Evolutionary conservation across 2,797 vertebrate genomes (phyloP), one percentile per base, ranked within the genome.

Genomic region (Peromyscus melanophrys): DNA sequence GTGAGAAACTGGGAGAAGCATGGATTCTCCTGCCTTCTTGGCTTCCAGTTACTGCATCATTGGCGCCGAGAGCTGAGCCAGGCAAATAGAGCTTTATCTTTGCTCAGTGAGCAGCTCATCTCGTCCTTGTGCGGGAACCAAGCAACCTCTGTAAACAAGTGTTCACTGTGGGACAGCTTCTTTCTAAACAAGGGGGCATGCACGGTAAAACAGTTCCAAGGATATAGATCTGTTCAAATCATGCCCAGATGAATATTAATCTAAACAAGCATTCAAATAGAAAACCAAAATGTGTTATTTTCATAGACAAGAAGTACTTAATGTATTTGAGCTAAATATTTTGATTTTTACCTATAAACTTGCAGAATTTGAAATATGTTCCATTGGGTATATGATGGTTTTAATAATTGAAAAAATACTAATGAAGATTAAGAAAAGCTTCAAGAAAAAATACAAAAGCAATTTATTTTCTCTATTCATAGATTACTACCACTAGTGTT

Each of bases 21-120:
- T 46, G 89, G 89, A 81, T 59, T 86, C 1, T 81, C 52, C 75
- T 84, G 55, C 73, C 19, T 27, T 73, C 82, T 94, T 95, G 86
- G 94, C 83, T 95, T 82, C 78, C 13, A 29, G 34, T 77, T 77
- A 12, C 46, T 67, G 0, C 31, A 76, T 81, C 40, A 43, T 6
- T 77, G 57, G 59, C 61, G 31, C 43, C 57, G 29, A 82, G 73
- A 81, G 9, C 57, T 9, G 75, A 91, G 69, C 61, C 80, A 71
- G 91, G 80, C 95, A 97, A 96, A 94, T 0, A 77, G 92, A 96
- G 95, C 77, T 97, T 96, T 87, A 90, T 96, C 78, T 96, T 87
- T 92, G 82, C 75, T 94, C 89, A 81, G 52, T 77, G 86, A 96
- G 49, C 82, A 69, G 61, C 40, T 96, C 29, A 80, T 90, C 67